A percentile compares a stretch with the other conserved stretches of the same genome.
Evolutionary conservation across 2,888 invertebrate genomes (phyloP).

Genomic region (Leptopilina myrica): DNA sequence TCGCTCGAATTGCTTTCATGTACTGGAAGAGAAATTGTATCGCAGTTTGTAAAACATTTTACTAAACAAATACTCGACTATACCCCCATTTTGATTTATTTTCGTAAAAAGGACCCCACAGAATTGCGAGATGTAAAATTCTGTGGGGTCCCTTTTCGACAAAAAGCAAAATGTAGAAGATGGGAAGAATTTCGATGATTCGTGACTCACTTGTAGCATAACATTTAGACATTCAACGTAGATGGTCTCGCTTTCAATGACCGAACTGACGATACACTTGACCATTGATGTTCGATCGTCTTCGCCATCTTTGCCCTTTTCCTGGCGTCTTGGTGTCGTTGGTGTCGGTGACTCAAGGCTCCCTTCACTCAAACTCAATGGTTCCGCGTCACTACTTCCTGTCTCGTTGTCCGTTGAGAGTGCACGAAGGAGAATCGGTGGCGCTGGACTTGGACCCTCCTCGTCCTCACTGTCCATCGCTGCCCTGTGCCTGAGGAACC

Average conservation of each 20-base stretch:
- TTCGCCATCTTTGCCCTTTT: conserved; percentile 81
- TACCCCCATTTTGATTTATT: too few relatives aligned
- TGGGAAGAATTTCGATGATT: not conserved
- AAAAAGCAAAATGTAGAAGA: too few relatives aligned
- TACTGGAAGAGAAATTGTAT: conserved; percentile 79
- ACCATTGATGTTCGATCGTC: conserved; percentile 91
- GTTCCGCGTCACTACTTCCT: conserved; percentile 75
- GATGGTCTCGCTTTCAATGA: conserved; percentile 93
- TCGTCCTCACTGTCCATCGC: conserved; percentile 75
- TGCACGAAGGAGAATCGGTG: conserved; percentile 72
- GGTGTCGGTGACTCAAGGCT: conserved; percentile 75
- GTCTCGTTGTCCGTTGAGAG: conserved; percentile 75
- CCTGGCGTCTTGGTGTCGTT: conserved; percentile 73
- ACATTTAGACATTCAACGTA: conserved; percentile 94
- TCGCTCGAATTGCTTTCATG: conserved; percentile 93
- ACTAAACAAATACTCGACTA: too few relatives aligned
- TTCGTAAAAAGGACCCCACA: too few relatives aligned
- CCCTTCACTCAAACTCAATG: conserved; percentile 73
- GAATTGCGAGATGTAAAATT: too few relatives aligned
- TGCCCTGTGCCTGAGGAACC: conserved; percentile 69
- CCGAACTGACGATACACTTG: conserved; percentile 91
- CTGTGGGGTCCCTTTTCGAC: too few relatives aligned
- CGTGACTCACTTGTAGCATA: conserved; percentile 85
- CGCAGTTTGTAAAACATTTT: too few relatives aligned
- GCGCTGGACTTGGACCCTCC: conserved; percentile 73